Evolutionary conservation across 2,797 vertebrate species (phyloP), one percentile per base, ranked within the genome.

Genomic region (Erpetoichthys calabaricus): DNA sequence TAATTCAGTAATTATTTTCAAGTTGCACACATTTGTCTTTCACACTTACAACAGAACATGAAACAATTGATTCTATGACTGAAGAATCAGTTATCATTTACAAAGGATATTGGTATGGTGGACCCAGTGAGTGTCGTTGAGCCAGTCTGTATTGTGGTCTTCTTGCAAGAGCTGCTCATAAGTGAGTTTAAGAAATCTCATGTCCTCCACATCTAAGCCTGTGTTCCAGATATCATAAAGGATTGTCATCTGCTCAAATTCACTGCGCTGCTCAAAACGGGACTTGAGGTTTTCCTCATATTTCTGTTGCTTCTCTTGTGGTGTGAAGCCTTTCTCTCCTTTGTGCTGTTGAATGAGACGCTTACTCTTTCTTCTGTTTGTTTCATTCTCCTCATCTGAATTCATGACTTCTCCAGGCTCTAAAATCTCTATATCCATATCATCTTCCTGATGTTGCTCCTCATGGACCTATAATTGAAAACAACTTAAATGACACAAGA

Each of bases 101-200:
- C n/a, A 61, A 76, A 92, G 91, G 92, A 95, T 96, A 96, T 94
- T 80, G 0, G 91, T 90, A 68, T 96, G 92, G 57, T 69, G 83
- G 66, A 96, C 92, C 92, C 92, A 96, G 77, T 96, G 91, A n/a
- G 92, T 96, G 70, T 96, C 92, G 1, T 94, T 96, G 51, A 96
- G 89, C 92, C 92, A 94, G 74, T 92, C 89, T 0, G 89, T 86
- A 66, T 82, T 85, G 58, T 86, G 88, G 58, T 91, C 83, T 42
- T 91, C 85, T 67, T 91, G 90, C 0, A 93, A 73, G 57, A 93
- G 80, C 66, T 85, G 88, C 73, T 94, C 87, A 1, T 95, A 95
- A 0, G 82, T 95, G 60, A 77, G 81, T 66, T 75, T 82, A 51
- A 95, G 77, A 60, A 89, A 82, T 54, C 67, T 68, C 82, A 91